A percentile compares a stretch with the other conserved stretches of the same genome.
Evolutionary conservation across 2,113 vertebrate genomes (phyloP).

Genomic region (Crotalus tigris): DNA sequence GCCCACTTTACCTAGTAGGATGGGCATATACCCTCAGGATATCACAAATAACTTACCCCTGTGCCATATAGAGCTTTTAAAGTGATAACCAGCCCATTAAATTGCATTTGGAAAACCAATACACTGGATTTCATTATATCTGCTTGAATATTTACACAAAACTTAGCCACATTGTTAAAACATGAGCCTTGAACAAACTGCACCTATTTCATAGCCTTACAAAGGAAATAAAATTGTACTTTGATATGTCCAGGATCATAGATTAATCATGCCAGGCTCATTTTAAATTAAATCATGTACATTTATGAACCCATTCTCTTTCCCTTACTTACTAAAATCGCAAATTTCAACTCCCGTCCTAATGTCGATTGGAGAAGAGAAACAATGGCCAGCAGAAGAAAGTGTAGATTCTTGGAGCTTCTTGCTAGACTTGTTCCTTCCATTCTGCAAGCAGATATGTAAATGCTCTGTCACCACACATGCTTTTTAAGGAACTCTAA

Average conservation of each 20-base stretch:
- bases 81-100: no score
- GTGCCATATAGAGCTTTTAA: no score
- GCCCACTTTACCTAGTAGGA: no score
- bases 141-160: background rate
- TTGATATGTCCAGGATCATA: background rate
- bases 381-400: background rate
- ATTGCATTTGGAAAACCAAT: no score
- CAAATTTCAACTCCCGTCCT: constrained; percentile 14
- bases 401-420: background rate
- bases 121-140: no score
- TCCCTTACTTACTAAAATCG: constrained; percentile 7
- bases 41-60: no score
- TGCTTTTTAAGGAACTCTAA: background rate
- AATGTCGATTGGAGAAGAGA: background rate
- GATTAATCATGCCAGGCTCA: background rate
- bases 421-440: background rate
- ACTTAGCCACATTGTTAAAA: background rate
- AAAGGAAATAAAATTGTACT: background rate
- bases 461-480: background rate
- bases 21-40: no score
- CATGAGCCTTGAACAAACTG: background rate
- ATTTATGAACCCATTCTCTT: background rate
- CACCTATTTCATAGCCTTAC: background rate
- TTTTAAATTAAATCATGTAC: background rate
- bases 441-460: constrained; percentile 2